Evolutionary conservation across 2,888 invertebrate species (phyloP), one percentile per base, ranked within the genome.

Genomic region (Torymus auratus): DNA sequence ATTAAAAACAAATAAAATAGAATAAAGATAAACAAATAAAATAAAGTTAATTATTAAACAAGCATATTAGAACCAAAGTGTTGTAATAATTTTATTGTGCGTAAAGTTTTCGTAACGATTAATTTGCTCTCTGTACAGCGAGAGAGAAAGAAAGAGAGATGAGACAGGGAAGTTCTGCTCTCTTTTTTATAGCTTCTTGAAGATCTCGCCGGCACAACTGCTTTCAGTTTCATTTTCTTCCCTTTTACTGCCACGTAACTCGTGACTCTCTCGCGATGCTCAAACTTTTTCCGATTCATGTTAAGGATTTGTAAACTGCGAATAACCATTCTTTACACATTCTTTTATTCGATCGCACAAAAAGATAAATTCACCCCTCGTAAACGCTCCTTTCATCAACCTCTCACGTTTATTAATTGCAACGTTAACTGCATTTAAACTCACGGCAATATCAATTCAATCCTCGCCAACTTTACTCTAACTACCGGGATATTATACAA

Each of bases 201-300:
- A 76, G 75, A 76, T 76, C 75, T 61, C 41, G 61, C 28, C 11
- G 14, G 41, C 7, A 41, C 41, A 14, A 15, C 53, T 41, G 62
- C 60, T 55, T 62, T 61, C 75, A 28, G 62, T 69, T 76, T 68
- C 61, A 68, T 76, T 68, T 76, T 76, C 75, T 76, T 76, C 53
- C 13, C 41, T 60, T 76, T 76, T 68, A 68, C 61, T 76, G 53
- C 55, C 60, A 10, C 55, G 61, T 68, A 68, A 69, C 60, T 61
- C n/a, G 61, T 53, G 68, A 68, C 68, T 68, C 75, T 68, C 41
- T 41, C 41, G 41, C 41, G 41, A 41, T 41, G 41, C 75, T 68
- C 60, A 68, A 76, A 76, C 75, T 68, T 76, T 76, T 53, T 15
- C 53, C 68, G 53, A 68, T 68, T 65, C 55, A 17, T 56, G 56